phyloP scores from a whole-genome alignment of 1,140 invertebrate species.

The Diorhabda elongata region DNA sequence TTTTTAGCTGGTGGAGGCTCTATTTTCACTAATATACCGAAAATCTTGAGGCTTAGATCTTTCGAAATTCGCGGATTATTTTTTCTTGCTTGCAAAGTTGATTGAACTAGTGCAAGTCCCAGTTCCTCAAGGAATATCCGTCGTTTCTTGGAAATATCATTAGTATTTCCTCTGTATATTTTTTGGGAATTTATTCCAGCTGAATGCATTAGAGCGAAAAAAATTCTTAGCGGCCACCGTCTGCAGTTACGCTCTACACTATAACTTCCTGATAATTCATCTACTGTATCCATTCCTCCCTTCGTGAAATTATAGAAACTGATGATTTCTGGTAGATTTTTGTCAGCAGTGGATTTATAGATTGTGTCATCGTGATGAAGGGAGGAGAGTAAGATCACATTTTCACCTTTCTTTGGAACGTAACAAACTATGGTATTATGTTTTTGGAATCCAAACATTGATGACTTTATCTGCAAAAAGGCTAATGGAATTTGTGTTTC shows the following conservation, averaged over 20 bases:
- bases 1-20: no score
- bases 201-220: not conserved
- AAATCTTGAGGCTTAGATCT: not conserved
- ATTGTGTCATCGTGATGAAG: constrained; percentile 7
- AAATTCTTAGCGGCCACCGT: constrained; percentile 7
- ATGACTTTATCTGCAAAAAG: not conserved
- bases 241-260: constrained; percentile 7
- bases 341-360: not conserved
- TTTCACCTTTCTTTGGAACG: constrained; percentile 2
- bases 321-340: not conserved
- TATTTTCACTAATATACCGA: no score
- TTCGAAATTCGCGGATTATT: constrained; percentile 3
- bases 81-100: not conserved
- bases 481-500: not conserved
- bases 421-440: not conserved
- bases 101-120: not conserved
- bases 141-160: not conserved
- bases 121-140: not conserved
- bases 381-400: not conserved
- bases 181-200: not conserved
- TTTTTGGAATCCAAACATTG: constrained; percentile 4
- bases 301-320: no score
- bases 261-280: constrained; percentile 8
- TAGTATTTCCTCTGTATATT: constrained; percentile 3
- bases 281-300: not conserved